A percentile compares a stretch with the other conserved stretches of the same genome.
Evolutionary conservation across 2,888 invertebrate genomes (phyloP).

Genomic region (Dynastes hyllus): DNA sequence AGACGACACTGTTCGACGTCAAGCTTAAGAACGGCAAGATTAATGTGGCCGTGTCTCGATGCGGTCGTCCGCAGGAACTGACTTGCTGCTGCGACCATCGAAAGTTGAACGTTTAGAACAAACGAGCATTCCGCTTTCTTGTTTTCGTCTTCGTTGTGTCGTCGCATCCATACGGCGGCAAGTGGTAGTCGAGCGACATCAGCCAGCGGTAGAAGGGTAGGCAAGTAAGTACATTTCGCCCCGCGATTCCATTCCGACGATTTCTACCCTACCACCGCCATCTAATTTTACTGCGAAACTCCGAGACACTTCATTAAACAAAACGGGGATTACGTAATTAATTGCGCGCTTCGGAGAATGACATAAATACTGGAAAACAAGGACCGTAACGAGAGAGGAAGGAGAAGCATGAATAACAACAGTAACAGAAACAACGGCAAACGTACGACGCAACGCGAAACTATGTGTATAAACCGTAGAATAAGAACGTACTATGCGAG

Average conservation of each 20-base stretch:
- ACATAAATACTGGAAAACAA: conserved; percentile 54
- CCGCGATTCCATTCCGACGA: conserved; percentile 3
- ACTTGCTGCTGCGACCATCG: conserved; percentile 4
- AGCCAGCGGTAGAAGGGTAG: conserved; percentile 4
- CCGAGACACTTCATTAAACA: conserved; percentile 58
- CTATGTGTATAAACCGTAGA: not conserved
- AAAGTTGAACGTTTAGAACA: conserved; percentile 18
- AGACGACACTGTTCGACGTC: conserved; percentile 10
- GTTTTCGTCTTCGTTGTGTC: conserved; percentile 25
- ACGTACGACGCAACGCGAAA: not conserved
- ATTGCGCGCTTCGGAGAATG: conserved; percentile 57
- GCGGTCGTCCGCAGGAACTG: conserved; percentile 31
- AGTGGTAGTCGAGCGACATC: not conserved
- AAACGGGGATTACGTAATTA: conserved; percentile 60
- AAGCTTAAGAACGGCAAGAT: conserved; percentile 13
- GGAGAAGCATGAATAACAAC: conserved; percentile 40
- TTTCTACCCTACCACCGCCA: not conserved
- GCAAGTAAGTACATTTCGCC: not conserved
- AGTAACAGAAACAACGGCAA: not conserved
- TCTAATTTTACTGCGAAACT: conserved; percentile 44
- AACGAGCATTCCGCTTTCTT: conserved; percentile 30
- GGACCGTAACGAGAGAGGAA: conserved; percentile 47
- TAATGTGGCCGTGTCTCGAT: conserved; percentile 13
- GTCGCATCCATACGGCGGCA: not conserved
- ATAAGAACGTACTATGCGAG: not conserved